A percentile compares a stretch with the other conserved stretches of the same genome.
Conservation (phyloP, 2,888 invertebrate species). For the Pandemis heparana region DNA sequence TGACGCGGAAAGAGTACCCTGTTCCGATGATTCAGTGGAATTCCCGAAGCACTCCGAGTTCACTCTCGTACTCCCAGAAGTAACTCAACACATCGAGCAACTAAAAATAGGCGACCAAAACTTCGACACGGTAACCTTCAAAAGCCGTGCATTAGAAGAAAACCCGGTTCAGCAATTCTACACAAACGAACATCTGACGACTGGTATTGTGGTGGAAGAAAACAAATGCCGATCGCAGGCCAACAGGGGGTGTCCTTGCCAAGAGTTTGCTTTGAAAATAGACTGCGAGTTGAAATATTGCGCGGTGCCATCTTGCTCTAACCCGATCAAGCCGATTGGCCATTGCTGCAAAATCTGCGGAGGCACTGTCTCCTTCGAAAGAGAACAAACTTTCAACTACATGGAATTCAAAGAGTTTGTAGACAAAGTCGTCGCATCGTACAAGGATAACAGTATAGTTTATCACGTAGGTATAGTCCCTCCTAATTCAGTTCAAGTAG, state of each 20-base stretch:
- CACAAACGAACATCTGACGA: constrained; percentile 51
- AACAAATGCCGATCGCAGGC: constrained; percentile 51
- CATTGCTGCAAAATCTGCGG: constrained; percentile 79
- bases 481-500: constrained; percentile 64
- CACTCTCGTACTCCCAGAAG: constrained; percentile 62
- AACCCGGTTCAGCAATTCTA: constrained; percentile 58
- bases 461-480: constrained; percentile 67
- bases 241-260: constrained; percentile 70
- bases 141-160: constrained; percentile 35
- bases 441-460: constrained; percentile 55
- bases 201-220: constrained; percentile 52
- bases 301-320: constrained; percentile 61
- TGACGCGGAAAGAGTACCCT: constrained; percentile 79
- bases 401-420: constrained; percentile 62
- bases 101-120: constrained; percentile 56
- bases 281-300: constrained; percentile 71
- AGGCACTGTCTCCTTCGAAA: constrained; percentile 63
- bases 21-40: constrained; percentile 73
- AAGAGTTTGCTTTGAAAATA: constrained; percentile 56
- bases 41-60: constrained; percentile 66
- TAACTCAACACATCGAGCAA: constrained; percentile 56
- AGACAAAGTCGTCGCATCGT: constrained; percentile 55
- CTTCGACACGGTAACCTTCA: constrained; percentile 49
- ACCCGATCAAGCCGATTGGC: constrained; percentile 71
- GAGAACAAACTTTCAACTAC: constrained; percentile 65